Evolutionary conservation across 2,888 invertebrate genomes (phyloP).

Genomic region (Caenorhabditis angaria): DNA sequence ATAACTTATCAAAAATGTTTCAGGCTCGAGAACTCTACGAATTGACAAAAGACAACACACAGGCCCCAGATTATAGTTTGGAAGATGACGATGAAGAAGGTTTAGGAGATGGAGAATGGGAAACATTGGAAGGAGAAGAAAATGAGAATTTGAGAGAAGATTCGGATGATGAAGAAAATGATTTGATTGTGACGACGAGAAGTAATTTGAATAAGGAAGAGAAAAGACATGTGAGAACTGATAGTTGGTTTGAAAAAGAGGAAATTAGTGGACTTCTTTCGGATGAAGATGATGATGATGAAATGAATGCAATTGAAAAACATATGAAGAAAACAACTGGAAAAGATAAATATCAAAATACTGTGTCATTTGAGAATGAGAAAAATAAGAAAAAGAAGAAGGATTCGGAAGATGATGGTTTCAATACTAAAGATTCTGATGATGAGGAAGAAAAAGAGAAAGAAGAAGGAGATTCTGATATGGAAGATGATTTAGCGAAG

Average conservation of each 20-base stretch:
- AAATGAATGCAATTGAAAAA: conserved; percentile 75
- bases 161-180: conserved; percentile 56
- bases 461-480: conserved; percentile 35
- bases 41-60: conserved; percentile 36
- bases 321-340: conserved; percentile 56
- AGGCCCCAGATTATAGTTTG: conserved; percentile 29
- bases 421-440: conserved; percentile 41
- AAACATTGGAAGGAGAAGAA: conserved; percentile 44
- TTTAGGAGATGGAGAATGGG: conserved; percentile 60
- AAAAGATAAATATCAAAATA: conserved; percentile 30
- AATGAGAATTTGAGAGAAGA: conserved; percentile 28
- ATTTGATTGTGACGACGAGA: conserved; percentile 54
- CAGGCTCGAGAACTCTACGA: conserved; percentile 37
- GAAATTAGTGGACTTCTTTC: conserved; percentile 83
- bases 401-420: conserved; percentile 72
- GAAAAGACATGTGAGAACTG: conserved; percentile 79
- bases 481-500: conserved; percentile 40
- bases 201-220: conserved; percentile 76
- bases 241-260: conserved; percentile 88
- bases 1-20: not conserved
- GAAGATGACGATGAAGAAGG: conserved; percentile 53
- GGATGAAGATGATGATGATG: conserved; percentile 86
- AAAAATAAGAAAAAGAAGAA: conserved; percentile 45
- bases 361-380: conserved; percentile 57
- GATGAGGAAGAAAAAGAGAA: conserved; percentile 18